A percentile compares a stretch with the other conserved stretches of the same genome.
Evolutionary conservation across 2,113 vertebrate species (phyloP).

Genomic region (Mustela lutreola): DNA sequence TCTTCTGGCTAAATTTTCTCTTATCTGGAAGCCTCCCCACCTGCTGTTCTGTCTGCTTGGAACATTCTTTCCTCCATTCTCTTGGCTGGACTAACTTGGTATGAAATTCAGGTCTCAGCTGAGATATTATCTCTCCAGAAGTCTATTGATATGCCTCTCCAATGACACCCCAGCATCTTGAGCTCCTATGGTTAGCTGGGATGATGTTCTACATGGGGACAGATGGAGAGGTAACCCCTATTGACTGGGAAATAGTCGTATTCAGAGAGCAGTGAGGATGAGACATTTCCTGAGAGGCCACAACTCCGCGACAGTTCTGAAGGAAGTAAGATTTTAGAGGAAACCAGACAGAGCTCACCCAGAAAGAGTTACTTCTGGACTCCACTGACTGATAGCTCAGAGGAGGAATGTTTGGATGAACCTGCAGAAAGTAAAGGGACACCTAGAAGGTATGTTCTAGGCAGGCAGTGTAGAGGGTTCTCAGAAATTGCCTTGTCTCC

Average conservation of each 20-base stretch:
- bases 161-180: not conserved
- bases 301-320: not conserved
- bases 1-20: not conserved
- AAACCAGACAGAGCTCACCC: not conserved
- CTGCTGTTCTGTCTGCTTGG: not conserved
- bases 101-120: not conserved
- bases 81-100: not conserved
- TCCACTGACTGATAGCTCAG: slow-evolving; percentile 52
- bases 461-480: not conserved
- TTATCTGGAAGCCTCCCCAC: not conserved
- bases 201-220: not conserved
- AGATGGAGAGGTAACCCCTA: not conserved
- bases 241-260: not conserved
- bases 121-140: not conserved
- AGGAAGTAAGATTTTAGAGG: slow-evolving; percentile 9
- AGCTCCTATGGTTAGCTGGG: no score
- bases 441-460: not conserved
- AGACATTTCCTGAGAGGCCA: not conserved
- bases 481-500: not conserved
- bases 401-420: slow-evolving; percentile 60
- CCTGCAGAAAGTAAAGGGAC: not conserved
- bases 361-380: slow-evolving; percentile 61
- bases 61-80: not conserved
- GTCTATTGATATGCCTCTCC: not conserved
- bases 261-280: not conserved